Base-by-base conservation (phyloP, 1,140 invertebrate species). In the Belonocnema kinseyi region DNA sequence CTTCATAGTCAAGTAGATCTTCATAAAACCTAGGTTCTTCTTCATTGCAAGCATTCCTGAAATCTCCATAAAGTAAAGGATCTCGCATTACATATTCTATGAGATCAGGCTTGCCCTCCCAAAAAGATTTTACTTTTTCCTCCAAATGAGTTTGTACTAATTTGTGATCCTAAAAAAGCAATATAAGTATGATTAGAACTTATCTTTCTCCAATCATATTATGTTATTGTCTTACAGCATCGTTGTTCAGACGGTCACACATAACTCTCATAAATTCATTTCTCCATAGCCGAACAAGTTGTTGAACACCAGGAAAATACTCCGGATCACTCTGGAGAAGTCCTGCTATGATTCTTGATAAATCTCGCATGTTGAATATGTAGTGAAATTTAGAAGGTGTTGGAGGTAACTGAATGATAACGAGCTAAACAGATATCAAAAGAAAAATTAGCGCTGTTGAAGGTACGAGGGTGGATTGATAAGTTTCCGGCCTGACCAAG, bases 341-440 rank as follows among this genome's bases (percentile, higher is more conserved):
- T 4, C 97, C 97, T 53, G 94, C 94, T 77, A 94, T 94, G 40
- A 98, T 94, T 71, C 96, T 93, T 1, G 96, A 97, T 70, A 98
- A 90, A 92, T 98, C 97, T 78, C 97, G 93, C 89, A 98, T 93
- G 89, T 98, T 98, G 90, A 98, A 98, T 77, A 98, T 97, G 89
- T 98, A 98, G 89, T 98, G 97, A 91, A 98, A 98, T 89, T 97
- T 98, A 6, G 95, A 95, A 6, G 97, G 97, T 0, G 97, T 98
- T 17, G 97, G 97, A n/a, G 97, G 96, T 72, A 98, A 88, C 80
- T 97, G 94, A 17, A 92, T 91, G 72, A 96, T 94, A 50, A 96
- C 93, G 73, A 93, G 92, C 93, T 95, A 81, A 26, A 73, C 74
- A 51, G 26, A 26, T 40, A 71, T 8, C 19, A 54, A 73, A 54